A percentile compares a stretch with the other conserved stretches of the same genome.
These are phyloP conservation scores for Tor tambroides DNA, from an alignment of 2,113 vertebrate genomes.

Conservation along the genomic window DNA sequence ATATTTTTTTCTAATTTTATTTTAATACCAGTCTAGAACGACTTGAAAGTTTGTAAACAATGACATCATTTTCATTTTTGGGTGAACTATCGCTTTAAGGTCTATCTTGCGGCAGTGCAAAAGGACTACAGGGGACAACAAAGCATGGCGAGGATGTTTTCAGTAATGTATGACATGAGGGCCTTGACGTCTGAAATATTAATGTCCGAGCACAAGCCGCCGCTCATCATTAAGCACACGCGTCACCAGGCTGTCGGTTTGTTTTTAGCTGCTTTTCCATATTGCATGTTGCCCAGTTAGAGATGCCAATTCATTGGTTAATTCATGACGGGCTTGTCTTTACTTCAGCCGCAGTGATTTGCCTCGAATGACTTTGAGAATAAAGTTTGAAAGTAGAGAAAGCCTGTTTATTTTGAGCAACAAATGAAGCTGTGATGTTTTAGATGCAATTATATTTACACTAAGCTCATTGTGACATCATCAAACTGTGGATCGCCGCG, in stretches of 20 bases:
- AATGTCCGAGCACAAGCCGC: slow-evolving; percentile 7
- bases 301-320: slow-evolving; percentile 4
- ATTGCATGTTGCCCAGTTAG: slow-evolving; percentile 12
- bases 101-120: neutral
- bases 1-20: neutral
- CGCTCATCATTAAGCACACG: neutral
- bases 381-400: neutral
- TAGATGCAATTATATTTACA: too few relatives aligned
- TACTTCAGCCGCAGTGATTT: neutral
- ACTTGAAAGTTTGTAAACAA: neutral
- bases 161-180: slow-evolving; percentile 24
- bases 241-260: slow-evolving; percentile 1
- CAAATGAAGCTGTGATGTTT: too few relatives aligned
- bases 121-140: neutral
- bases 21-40: too few relatives aligned
- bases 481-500: slow-evolving; percentile 3
- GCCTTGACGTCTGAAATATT: slow-evolving; percentile 25
- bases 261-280: slow-evolving; percentile 35
- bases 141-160: neutral
- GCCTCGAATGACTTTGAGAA: slow-evolving; percentile 2
- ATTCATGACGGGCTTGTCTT: slow-evolving; percentile 22
- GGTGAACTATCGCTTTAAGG: neutral
- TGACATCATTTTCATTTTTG: neutral
- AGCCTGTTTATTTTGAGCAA: too few relatives aligned
- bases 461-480: neutral